Evolutionary conservation across 2,888 invertebrate genomes (phyloP), one percentile per base, ranked within the genome.

Genomic region (Drosophila subquinaria): DNA sequence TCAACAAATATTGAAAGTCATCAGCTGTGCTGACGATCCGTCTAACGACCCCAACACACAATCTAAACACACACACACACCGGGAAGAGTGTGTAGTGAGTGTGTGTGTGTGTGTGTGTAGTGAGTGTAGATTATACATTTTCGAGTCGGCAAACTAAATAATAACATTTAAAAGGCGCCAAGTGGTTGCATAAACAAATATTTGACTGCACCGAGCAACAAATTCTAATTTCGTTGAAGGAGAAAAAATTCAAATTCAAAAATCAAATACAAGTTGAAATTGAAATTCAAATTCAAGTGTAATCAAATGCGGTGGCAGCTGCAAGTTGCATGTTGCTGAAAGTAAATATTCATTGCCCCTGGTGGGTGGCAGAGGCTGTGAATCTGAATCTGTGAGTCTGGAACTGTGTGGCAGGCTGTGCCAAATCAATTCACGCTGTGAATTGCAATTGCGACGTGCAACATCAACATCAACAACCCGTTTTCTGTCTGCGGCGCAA

Each of bases 141-240:
- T 76, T 56, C 61, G 63, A 51, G 63, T 59, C 73, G 78, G 67
- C 71, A 85, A 90, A 81, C 79, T 81, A 81, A 88, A 90, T 84
- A 89, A 91, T 81, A 89, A 91, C 89, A 91, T 91, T 91, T 88
- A 89, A 88, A 89, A 90, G 92, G 92, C 92, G 92, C 92, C 92
- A 92, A 92, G 90, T 92, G 90, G 88, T 91, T 91, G 65, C 77
- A 87, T 91, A 92, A 91, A 91, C 91, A 91, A 92, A 91, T 90
- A 92, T 87, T 87, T 81, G 81, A 77, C 77, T 77, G 62, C 59
- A 65, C 56, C 62, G 51, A 15, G 11, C 38, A 43, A 69, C 36
- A 53, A 66, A 66, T 55, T 56, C 43, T 36, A 47, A 69, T 52
- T 76, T 79, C 52, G 66, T 47, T 42, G 48, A 52, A 17, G 42